Base-by-base conservation (phyloP, 2,113 vertebrate species). In the Acrocephalus arundinaceus region DNA sequence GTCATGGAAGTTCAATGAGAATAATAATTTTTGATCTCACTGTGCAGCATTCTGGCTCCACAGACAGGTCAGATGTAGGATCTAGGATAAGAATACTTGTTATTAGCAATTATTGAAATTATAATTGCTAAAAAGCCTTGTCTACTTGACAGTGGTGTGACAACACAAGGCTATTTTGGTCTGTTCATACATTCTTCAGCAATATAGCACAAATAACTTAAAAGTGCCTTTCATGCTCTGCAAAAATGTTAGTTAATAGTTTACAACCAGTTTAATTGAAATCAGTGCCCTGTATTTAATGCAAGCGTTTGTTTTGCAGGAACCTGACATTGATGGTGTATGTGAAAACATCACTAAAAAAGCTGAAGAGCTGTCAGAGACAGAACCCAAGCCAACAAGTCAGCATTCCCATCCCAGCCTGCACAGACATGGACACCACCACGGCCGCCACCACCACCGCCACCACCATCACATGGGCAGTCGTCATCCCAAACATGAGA, bases 331-430 rank as follows among this genome's bases (percentile, higher is more conserved):
- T 63, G 97, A 96, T 73, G 68, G n/a, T 25, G 30, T 96, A 51
- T 98, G 98, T 93, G 96, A 94, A 74, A 98, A 94, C 45, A 75
- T 96, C 63, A 95, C 96, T n/a, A 95, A 61, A 77, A 52, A 54
- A 46, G 25, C 48, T 25, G 86, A 89, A 39, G 70, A 85, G 54
- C 51, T 91, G 28, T 25, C 37, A 1, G 83, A 96, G 77, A 46
- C 62, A 61, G 88, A 93, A 20, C 43, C 43, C 11, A 28, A 57
- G 25, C 55, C 13, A 18, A 37, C n/a, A 7, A 62, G 20, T 5
- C 89, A 91, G 10, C 85, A 63, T 10, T 49, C 67, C 8, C 88
- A 86, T n/a, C 62, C 41, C 23, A 79, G 15, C 54, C 58, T 2
- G 15, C 81, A 72, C n/a, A 80, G 74, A 21, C 89, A 59, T 0